Percentiles rank a stretch among this genome's conserved stretches.
Conservation (phyloP, 92 coral and sea anemone genomes). For the Paramuricea clavata region DNA sequence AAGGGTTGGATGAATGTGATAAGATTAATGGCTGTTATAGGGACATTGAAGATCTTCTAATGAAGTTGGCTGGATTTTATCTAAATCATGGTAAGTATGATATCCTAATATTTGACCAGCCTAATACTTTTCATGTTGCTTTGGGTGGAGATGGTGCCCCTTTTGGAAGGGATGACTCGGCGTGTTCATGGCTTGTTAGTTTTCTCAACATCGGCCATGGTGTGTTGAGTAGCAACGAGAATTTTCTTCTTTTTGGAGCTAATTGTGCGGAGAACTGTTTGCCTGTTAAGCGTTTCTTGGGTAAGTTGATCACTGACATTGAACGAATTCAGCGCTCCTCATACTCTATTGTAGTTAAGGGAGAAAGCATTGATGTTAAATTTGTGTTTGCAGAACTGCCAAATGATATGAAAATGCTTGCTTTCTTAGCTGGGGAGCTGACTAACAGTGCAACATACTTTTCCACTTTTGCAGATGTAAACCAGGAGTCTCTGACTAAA, state of each 20-base stretch:
- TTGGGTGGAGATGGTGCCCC: conserved; percentile 74
- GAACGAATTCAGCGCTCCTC: conserved; percentile 31
- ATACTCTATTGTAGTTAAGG: conserved; percentile 38
- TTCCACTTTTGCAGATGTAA: conserved; percentile 46
- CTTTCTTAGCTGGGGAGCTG: conserved; percentile 55
- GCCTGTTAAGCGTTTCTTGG: conserved; percentile 56
- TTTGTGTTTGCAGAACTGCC: conserved; percentile 65
- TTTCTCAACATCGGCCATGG: conserved; percentile 53
- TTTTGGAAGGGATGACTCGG: conserved; percentile 53
- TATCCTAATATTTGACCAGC: conserved; percentile 7
- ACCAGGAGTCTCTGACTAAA: background rate
- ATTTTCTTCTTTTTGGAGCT: conserved; percentile 63
- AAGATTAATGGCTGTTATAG: conserved; percentile 50
- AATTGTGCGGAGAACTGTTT: conserved; percentile 58
- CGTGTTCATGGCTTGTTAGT: conserved; percentile 59
- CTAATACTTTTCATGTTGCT: conserved; percentile 39
- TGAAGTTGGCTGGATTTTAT: conserved; percentile 31
- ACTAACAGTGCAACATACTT: conserved; percentile 62
- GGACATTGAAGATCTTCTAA: conserved; percentile 43
- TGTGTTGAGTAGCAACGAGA: conserved; percentile 55
- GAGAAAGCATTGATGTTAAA: conserved; percentile 26
- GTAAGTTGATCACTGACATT: conserved; percentile 30
- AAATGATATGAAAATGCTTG: conserved; percentile 64
- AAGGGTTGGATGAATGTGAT: conserved; percentile 47
- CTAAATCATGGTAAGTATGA: conserved; percentile 43